These are phyloP conservation scores for Chaetogeoica ovagalla DNA, from an alignment of 2,888 invertebrate genomes.

Conservation along the genomic window DNA sequence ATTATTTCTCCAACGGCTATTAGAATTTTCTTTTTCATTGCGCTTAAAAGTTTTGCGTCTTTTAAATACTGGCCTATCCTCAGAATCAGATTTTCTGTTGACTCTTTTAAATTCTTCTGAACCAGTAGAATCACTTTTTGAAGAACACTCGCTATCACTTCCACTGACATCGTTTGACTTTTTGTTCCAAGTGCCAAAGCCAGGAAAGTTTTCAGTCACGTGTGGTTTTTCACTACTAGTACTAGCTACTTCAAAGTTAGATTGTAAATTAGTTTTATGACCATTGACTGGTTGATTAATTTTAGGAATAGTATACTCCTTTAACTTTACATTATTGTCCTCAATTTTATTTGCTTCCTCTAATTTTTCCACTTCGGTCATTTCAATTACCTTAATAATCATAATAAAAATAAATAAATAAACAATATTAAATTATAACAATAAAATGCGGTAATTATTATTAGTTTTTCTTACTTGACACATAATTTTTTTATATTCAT, in stretches of 20 bases:
- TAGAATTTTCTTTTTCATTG: constrained; percentile 43
- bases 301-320: constrained; percentile 33
- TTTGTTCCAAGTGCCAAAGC: constrained; percentile 2
- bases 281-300: constrained; percentile 14
- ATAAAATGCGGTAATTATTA: not conserved
- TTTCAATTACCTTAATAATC: constrained; percentile 65
- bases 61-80: constrained; percentile 29
- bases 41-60: constrained; percentile 29
- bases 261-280: constrained; percentile 25
- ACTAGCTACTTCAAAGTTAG: not conserved
- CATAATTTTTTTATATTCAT: constrained; percentile 75
- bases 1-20: constrained; percentile 39
- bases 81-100: constrained; percentile 25
- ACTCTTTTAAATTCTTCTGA: constrained; percentile 32
- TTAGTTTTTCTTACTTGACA: constrained; percentile 63
- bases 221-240: not conserved
- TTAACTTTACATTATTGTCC: constrained; percentile 42
- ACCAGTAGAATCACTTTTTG: constrained; percentile 44
- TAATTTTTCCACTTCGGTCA: constrained; percentile 76
- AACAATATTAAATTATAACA: not conserved
- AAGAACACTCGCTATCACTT: constrained; percentile 49
- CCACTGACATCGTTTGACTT: constrained; percentile 40
- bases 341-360: constrained; percentile 74
- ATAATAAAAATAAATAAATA: constrained; percentile 12
- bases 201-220: not conserved